Conservation (phyloP, 2,888 invertebrate genomes). For the Sialis lutaria region DNA sequence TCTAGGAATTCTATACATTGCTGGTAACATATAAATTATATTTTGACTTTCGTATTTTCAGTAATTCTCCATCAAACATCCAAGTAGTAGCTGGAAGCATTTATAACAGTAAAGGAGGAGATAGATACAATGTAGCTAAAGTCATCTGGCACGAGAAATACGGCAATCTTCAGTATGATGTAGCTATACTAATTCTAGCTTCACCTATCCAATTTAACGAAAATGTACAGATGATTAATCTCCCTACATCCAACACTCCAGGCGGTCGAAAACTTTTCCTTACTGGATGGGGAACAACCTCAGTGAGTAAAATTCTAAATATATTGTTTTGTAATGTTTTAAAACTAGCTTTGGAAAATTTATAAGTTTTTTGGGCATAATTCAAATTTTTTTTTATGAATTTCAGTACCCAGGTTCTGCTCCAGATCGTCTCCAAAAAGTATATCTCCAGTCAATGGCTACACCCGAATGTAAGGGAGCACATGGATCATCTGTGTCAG, state of each 20-base stretch:
- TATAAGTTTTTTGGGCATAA: no score
- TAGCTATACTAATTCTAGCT: conserved; percentile 25
- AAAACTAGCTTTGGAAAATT: no score
- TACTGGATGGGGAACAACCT: conserved; percentile 45
- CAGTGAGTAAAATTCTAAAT: conserved; percentile 18
- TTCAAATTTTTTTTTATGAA: no score
- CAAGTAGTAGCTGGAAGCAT: conserved; percentile 29
- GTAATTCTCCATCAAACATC: conserved; percentile 8
- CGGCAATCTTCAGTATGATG: conserved; percentile 26
- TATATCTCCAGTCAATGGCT: conserved; percentile 31
- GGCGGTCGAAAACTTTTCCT: conserved; percentile 31
- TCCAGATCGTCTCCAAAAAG: conserved; percentile 31
- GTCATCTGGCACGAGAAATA: conserved; percentile 25
- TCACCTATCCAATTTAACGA: background rate
- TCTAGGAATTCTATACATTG: no score
- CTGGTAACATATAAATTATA: no score
- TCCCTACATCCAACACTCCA: conserved; percentile 24
- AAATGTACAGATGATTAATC: background rate
- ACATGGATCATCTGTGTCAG: conserved; percentile 17
- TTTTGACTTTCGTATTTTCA: no score
- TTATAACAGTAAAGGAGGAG: conserved; percentile 24
- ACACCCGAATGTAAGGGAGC: conserved; percentile 31
- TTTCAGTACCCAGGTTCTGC: conserved; percentile 10
- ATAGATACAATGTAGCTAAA: conserved; percentile 20
- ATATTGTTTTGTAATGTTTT: no score